Evolutionary conservation across 1,140 invertebrate genomes (phyloP).

Genomic region (Maconellicoccus hirsutus): DNA sequence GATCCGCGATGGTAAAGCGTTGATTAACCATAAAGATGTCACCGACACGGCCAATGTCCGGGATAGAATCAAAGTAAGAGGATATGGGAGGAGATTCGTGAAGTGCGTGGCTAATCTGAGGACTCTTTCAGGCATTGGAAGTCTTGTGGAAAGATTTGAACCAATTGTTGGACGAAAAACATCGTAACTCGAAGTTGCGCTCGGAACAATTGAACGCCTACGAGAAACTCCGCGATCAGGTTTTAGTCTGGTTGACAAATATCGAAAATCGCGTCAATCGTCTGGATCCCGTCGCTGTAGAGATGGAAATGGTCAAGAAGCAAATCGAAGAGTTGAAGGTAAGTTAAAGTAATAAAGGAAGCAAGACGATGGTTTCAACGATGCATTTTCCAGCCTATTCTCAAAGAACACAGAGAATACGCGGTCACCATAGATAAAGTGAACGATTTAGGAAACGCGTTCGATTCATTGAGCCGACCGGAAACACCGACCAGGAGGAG

Average conservation of each 20-base stretch:
- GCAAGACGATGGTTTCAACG: constrained; percentile 36
- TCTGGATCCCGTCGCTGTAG: constrained; percentile 71
- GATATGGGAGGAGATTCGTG: background rate
- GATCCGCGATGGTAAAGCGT: constrained; percentile 62
- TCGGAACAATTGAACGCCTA: constrained; percentile 75
- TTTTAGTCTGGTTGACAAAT: constrained; percentile 68
- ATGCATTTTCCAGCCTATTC: constrained; percentile 58
- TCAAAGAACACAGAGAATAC: constrained; percentile 82
- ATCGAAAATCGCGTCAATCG: constrained; percentile 61
- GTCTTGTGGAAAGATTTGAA: constrained; percentile 77
- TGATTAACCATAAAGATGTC: constrained; percentile 78
- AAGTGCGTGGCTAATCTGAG: background rate
- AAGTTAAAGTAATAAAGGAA: too few species aligned
- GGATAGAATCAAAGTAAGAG: constrained; percentile 57
- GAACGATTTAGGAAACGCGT: constrained; percentile 75
- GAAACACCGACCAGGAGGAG: constrained; percentile 25
- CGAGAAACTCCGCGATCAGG: constrained; percentile 68
- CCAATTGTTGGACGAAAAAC: constrained; percentile 65
- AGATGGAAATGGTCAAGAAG: constrained; percentile 67
- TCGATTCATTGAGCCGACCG: constrained; percentile 57
- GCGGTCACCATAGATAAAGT: constrained; percentile 76
- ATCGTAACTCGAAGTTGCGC: constrained; percentile 64
- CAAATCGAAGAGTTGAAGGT: constrained; percentile 67
- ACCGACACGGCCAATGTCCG: constrained; percentile 75
- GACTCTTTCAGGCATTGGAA: constrained; percentile 49